Conservation (phyloP, 2,113 vertebrate species). For the Pelobates fuscus region DNA sequence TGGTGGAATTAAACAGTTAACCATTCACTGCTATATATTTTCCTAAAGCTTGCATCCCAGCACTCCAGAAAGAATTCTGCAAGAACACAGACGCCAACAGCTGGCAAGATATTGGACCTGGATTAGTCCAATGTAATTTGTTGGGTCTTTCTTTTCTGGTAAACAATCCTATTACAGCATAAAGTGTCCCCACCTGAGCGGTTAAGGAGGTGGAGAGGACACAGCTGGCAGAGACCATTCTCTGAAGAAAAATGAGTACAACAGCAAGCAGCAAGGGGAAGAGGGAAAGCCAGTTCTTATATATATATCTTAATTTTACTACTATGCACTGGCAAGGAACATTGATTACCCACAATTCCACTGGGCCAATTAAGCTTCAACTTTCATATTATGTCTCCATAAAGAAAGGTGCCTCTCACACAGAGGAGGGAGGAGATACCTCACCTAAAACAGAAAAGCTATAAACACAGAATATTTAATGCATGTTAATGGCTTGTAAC, state of each 20-base stretch:
- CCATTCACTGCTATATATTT: neutral
- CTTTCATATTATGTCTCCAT: slow-evolving; percentile 23
- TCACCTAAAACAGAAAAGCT: slow-evolving; percentile 4
- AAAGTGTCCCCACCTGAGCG: slow-evolving; percentile 30
- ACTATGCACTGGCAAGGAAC: slow-evolving; percentile 12
- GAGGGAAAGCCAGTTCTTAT: slow-evolving; percentile 1
- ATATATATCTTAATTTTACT: slow-evolving; percentile 3
- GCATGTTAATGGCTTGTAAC: neutral
- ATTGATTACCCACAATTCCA: slow-evolving; percentile 22
- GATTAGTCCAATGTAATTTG: slow-evolving; percentile 10
- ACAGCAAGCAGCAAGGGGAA: neutral
- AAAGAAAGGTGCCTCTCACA: slow-evolving; percentile 10
- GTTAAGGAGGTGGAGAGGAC: slow-evolving; percentile 23
- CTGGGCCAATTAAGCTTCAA: slow-evolving; percentile 14
- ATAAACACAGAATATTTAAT: slow-evolving; percentile 24
- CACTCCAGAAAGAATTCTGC: too few species aligned
- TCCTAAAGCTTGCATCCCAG: too few species aligned
- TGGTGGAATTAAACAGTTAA: too few species aligned
- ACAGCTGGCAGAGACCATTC: slow-evolving; percentile 35
- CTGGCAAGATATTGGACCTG: neutral
- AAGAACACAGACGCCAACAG: neutral
- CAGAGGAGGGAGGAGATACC: slow-evolving; percentile 2
- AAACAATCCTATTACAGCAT: slow-evolving; percentile 26
- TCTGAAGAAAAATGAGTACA: slow-evolving; percentile 11
- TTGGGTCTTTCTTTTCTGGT: neutral